A percentile compares a stretch with the other conserved stretches of the same genome.
Conservation (phyloP, 2,113 vertebrate species). For the Ploceus nigricollis region DNA sequence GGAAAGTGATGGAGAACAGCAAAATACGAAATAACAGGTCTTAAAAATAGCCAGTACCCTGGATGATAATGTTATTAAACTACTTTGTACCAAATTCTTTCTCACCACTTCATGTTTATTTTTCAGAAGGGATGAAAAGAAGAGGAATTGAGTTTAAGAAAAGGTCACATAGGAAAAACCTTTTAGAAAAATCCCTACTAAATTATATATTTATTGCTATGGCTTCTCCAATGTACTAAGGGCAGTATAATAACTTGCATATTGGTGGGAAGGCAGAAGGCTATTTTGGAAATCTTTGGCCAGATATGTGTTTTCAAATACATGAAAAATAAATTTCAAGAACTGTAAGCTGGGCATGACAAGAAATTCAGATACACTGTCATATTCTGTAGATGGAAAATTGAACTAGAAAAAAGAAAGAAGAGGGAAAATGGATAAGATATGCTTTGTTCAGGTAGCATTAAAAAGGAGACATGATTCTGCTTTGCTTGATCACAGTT, state of each 20-base stretch:
- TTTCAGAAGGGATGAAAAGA: background rate
- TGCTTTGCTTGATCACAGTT: background rate
- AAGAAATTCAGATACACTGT: background rate
- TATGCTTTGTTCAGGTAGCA: background rate
- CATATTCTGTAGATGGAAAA: background rate
- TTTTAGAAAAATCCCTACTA: background rate
- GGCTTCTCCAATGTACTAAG: background rate
- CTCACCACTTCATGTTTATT: background rate
- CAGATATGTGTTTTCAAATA: background rate
- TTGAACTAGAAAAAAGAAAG: background rate
- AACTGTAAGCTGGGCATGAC: background rate
- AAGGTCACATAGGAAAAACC: background rate
- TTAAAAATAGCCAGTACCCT: slow-evolving; percentile 2
- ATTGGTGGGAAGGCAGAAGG: background rate
- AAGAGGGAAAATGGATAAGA: background rate
- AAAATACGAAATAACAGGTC: background rate
- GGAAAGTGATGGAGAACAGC: background rate
- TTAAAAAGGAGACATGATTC: background rate
- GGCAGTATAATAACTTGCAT: background rate
- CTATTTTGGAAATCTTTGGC: background rate
- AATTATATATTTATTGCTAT: background rate
- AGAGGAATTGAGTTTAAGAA: background rate
- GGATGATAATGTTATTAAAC: background rate
- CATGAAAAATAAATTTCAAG: background rate
- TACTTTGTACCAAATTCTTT: background rate